Evolutionary conservation across 2,888 invertebrate species (phyloP), one percentile per base, ranked within the genome.

Genomic region (Orchesellides sinensis): DNA sequence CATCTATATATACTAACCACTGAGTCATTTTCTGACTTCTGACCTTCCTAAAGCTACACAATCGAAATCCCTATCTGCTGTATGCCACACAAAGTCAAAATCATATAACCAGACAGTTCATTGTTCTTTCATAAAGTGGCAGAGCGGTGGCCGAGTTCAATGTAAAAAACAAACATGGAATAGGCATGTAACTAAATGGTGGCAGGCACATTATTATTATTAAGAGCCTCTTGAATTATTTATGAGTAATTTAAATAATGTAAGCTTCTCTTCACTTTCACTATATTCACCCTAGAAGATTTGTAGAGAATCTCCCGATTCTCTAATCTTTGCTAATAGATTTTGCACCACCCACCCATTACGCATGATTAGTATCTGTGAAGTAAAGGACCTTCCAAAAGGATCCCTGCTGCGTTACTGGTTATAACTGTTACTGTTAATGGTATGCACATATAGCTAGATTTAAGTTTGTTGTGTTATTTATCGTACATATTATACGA

Each of bases 271-370:
- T n/a, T 14, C 14, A 40, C 40, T 40, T 40, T 8, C 40, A 40
- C 40, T 10, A 10, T 5, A 32, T 32, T 5, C 10, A 32, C 10
- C 5, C 10, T 32, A 32, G 6, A 32, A 32, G n/a, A n/a, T n/a
- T n/a, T n/a, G 32, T 32, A 32, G 32, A 6, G 32, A 14, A 1
- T 40, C n/a, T 40, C n/a, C 40, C 40, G n/a, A 40, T n/a, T 40
- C 40, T 40, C 4, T 40, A 40, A 40, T n/a, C 40, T 40, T 40
- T 40, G 52, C 73, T 32, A 74, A 63, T 49, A 59, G 68, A 68
- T 59, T 77, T 77, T 45, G 77, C 68, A 68, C 68, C 77, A 77
- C 77, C 77, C 77, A 73, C 73, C 77, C 77, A 77, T 59, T 77
- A 77, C 47, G 56, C 77, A 68, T 77, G 77, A 77, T 77, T 77